Percentiles rank a stretch among this genome's conserved stretches.
Evolutionary conservation across 2,113 vertebrate genomes (phyloP).

Genomic region (Cyprinus carpio): DNA sequence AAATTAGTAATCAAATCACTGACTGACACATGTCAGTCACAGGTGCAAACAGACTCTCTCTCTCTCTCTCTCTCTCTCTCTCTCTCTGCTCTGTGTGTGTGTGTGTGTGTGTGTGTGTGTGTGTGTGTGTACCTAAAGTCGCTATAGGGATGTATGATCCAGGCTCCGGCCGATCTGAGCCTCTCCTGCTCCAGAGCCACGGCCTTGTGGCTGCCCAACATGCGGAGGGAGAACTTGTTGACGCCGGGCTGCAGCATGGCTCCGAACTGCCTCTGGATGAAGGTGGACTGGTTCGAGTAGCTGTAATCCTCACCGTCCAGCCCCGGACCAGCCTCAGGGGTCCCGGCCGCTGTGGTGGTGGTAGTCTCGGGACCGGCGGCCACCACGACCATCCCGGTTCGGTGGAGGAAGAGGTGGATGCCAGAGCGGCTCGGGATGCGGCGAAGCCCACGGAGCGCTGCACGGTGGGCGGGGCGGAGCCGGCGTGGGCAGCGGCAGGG

Average conservation of each 20-base stretch:
- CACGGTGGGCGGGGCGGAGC: conserved; percentile 54
- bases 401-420: conserved; percentile 68
- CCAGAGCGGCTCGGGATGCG: conserved; percentile 68
- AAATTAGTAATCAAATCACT: too few species aligned
- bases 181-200: conserved; percentile 92
- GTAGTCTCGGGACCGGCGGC: conserved; percentile 71
- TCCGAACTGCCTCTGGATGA: conserved; percentile 90
- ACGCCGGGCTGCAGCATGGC: conserved; percentile 92
- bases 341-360: conserved; percentile 72
- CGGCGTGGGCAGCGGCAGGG: conserved; percentile 59
- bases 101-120: background rate
- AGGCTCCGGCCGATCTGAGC: conserved; percentile 89
- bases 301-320: conserved; percentile 80
- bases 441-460: conserved; percentile 72
- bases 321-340: conserved; percentile 71
- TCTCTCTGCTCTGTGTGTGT: too few species aligned
- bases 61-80: too few species aligned
- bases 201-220: conserved; percentile 95
- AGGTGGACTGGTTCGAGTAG: conserved; percentile 81
- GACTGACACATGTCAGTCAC: too few species aligned
- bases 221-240: conserved; percentile 97
- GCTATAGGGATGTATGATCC: too few species aligned
- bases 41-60: too few species aligned
- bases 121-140: too few species aligned
- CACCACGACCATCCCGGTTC: conserved; percentile 75